phyloP scores from a whole-genome alignment of 92 coral and sea anemone genomes.

The Phenganax stokvisi region DNA sequence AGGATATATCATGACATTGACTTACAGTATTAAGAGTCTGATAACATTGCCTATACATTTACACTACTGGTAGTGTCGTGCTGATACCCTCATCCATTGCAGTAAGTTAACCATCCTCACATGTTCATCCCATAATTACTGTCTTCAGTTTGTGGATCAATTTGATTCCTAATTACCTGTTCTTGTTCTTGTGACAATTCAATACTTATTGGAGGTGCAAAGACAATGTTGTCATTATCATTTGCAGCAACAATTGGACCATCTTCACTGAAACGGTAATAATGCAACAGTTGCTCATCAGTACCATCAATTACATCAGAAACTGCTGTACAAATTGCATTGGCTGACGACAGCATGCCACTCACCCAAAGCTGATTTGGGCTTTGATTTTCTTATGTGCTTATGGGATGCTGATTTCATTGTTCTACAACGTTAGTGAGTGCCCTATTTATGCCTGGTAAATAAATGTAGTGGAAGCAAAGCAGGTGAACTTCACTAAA shows the following conservation, averaged over 20 bases:
- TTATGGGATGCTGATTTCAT: background rate
- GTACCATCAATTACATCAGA: background rate
- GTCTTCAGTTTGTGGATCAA: conserved; percentile 4
- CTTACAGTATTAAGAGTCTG: background rate
- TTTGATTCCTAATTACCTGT: conserved; percentile 7
- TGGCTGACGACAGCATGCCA: background rate
- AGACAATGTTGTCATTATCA: background rate
- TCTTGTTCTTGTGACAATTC: conserved; percentile 13
- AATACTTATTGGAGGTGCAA: background rate
- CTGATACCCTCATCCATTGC: background rate
- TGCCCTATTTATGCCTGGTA: conserved; percentile 16
- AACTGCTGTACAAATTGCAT: conserved; percentile 8
- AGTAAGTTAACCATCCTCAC: background rate
- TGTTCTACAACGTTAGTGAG: background rate
- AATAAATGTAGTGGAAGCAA: background rate
- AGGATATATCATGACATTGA: background rate
- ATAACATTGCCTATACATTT: background rate
- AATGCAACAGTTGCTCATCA: conserved; percentile 7
- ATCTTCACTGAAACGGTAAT: background rate
- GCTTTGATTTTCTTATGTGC: conserved; percentile 5
- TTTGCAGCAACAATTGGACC: background rate
- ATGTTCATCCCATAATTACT: background rate
- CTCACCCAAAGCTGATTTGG: background rate
- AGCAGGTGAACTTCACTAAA: conserved; percentile 3
- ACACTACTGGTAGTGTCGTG: background rate